These are phyloP conservation scores for Dicentrarchus labrax DNA, from an alignment of 2,113 vertebrate genomes.

Conservation along the genomic window DNA sequence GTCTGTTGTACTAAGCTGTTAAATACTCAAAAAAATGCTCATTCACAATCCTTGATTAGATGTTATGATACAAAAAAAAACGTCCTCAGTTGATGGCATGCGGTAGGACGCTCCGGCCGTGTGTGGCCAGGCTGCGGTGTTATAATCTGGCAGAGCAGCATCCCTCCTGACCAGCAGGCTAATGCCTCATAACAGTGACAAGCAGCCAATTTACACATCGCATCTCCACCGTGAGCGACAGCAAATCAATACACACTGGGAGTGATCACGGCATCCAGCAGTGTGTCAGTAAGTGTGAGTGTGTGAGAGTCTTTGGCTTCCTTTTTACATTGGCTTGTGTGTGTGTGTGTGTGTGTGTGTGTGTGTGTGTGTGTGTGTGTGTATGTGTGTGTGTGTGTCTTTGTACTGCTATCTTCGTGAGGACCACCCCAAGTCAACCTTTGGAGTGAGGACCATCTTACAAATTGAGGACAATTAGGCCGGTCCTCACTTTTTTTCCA, in stretches of 20 bases:
- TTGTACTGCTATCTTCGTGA: no score
- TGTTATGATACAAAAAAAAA: background rate
- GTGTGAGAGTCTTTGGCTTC: background rate
- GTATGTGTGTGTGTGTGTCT: no score
- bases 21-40: background rate
- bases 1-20: no score
- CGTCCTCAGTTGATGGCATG: background rate
- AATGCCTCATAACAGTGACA: conserved; percentile 61
- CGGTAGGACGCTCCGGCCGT: background rate
- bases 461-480: no score
- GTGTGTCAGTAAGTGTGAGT: conserved; percentile 1
- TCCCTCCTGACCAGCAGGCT: conserved; percentile 40
- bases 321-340: background rate
- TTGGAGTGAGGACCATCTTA: no score
- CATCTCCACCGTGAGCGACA: conserved; percentile 38
- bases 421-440: no score
- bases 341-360: background rate
- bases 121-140: conserved; percentile 10
- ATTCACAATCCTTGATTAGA: background rate
- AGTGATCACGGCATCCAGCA: conserved; percentile 31
- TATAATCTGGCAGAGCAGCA: conserved; percentile 23
- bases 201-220: conserved; percentile 62
- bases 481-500: no score
- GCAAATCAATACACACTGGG: conserved; percentile 45
- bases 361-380: no score